phyloP scores from a whole-genome alignment of 2,797 vertebrate genomes.

The Sphaeramia orbicularis region DNA sequence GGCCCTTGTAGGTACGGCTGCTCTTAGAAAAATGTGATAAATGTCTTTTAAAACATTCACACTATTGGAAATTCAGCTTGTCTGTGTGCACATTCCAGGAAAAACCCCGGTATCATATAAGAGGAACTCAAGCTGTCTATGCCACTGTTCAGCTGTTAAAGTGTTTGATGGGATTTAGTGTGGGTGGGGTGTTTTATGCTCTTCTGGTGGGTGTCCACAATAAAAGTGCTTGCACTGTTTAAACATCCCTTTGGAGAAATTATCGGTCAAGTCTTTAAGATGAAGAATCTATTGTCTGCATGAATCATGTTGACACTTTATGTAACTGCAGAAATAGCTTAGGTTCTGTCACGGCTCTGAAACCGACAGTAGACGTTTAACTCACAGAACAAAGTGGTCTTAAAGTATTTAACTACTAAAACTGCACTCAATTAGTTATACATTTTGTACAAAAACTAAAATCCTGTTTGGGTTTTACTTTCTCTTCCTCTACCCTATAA shows the following conservation, averaged over 20 bases:
- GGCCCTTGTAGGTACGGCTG: conserved; percentile 30
- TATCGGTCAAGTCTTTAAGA: not conserved
- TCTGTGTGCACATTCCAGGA: conserved; percentile 44
- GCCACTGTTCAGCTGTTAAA: conserved; percentile 41
- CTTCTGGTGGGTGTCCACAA: conserved; percentile 22
- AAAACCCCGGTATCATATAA: conserved; percentile 33
- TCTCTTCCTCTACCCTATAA: conserved; percentile 16
- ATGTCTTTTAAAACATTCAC: conserved; percentile 57
- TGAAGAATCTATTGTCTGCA: not conserved
- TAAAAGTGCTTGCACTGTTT: conserved; percentile 5
- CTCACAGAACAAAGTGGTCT: conserved; percentile 21
- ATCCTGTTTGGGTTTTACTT: conserved; percentile 46
- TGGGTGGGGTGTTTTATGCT: conserved; percentile 3
- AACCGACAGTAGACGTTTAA: conserved; percentile 16
- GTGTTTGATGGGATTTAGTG: conserved; percentile 20
- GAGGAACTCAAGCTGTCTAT: conserved; percentile 21
- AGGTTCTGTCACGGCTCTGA: too few relatives aligned
- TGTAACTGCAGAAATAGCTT: conserved; percentile 10
- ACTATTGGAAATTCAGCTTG: conserved; percentile 35
- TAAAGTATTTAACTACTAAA: conserved; percentile 27
- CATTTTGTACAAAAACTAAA: conserved; percentile 37
- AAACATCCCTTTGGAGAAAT: not conserved
- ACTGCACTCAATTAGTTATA: conserved; percentile 26
- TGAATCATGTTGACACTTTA: conserved; percentile 27
- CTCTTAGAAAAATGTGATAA: conserved; percentile 52